phyloP scores from a whole-genome alignment of 2,113 vertebrate genomes.

The Paramisgurnus dabryanus region DNA sequence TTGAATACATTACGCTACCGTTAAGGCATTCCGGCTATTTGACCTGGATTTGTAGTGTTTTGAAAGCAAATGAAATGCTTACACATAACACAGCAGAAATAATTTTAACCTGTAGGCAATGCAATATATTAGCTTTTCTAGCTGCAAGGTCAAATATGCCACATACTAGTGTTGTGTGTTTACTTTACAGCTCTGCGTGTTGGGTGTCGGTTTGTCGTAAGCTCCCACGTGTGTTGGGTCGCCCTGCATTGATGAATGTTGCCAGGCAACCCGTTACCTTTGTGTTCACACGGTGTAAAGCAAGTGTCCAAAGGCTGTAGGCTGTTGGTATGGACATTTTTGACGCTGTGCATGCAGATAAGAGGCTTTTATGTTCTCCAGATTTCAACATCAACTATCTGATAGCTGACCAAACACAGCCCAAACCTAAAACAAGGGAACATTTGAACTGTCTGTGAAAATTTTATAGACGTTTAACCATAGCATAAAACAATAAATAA shows the following conservation, averaged over 20 bases:
- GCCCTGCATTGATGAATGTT: background rate
- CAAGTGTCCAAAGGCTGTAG: constrained; percentile 30
- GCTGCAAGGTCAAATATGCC: constrained; percentile 64
- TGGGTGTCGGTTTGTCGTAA: constrained; percentile 18
- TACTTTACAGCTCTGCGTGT: constrained; percentile 48
- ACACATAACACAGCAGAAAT: background rate
- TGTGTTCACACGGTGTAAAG: constrained; percentile 48
- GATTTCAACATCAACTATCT: no score
- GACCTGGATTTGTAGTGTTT: background rate
- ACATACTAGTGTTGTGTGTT: constrained; percentile 44
- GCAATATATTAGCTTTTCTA: background rate
- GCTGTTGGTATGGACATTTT: background rate
- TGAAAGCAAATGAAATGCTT: background rate
- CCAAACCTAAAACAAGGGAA: no score
- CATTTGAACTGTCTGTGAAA: no score
- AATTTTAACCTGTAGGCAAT: background rate
- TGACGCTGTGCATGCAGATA: background rate
- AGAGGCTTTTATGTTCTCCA: background rate
- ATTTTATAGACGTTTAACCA: no score
- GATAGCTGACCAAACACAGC: no score
- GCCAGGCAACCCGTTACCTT: constrained; percentile 29
- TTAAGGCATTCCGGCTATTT: background rate
- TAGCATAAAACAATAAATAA: no score
- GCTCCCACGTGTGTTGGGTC: background rate
- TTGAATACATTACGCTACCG: background rate